Evolutionary conservation across 2,888 invertebrate genomes (phyloP).

Genomic region (Theristus sp.): DNA sequence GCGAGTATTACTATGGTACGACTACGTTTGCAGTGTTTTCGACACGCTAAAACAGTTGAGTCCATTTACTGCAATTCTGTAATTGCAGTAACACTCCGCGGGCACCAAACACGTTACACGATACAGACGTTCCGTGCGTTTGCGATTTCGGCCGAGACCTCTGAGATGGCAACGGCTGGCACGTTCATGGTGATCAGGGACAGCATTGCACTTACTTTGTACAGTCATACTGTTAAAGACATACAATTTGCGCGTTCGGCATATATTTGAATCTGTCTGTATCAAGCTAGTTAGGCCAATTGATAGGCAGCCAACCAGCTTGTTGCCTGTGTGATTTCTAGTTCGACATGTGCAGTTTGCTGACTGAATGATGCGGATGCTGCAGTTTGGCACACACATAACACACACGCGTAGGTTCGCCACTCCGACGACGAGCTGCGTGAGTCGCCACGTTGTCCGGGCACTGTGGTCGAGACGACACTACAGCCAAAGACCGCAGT

Average conservation of each 20-base stretch:
- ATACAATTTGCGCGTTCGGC: too few relatives aligned
- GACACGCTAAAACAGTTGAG: too few relatives aligned
- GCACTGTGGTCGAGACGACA: slow-evolving; percentile 23
- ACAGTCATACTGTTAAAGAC: too few relatives aligned
- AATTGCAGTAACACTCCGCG: slow-evolving; percentile 17
- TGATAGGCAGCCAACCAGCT: too few relatives aligned
- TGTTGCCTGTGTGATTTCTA: too few relatives aligned
- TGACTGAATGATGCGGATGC: too few relatives aligned
- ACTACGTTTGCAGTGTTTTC: background rate
- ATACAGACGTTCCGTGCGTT: slow-evolving; percentile 30
- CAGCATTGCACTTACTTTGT: too few relatives aligned
- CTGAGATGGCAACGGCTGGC: slow-evolving; percentile 11
- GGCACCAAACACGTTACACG: slow-evolving; percentile 24
- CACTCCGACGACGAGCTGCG: background rate
- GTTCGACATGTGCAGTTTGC: background rate
- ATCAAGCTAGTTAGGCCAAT: too few relatives aligned
- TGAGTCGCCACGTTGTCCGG: slow-evolving; percentile 4
- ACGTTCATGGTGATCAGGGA: slow-evolving; percentile 20
- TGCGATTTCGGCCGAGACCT: slow-evolving; percentile 18
- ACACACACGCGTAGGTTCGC: background rate
- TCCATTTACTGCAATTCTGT: background rate
- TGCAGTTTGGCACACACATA: background rate
- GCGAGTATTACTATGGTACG: slow-evolving; percentile 6
- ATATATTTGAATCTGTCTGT: too few relatives aligned
- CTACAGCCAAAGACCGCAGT: slow-evolving; percentile 25